phyloP scores from a whole-genome alignment of 2,113 vertebrate genomes.

The Tursiops truncatus region DNA sequence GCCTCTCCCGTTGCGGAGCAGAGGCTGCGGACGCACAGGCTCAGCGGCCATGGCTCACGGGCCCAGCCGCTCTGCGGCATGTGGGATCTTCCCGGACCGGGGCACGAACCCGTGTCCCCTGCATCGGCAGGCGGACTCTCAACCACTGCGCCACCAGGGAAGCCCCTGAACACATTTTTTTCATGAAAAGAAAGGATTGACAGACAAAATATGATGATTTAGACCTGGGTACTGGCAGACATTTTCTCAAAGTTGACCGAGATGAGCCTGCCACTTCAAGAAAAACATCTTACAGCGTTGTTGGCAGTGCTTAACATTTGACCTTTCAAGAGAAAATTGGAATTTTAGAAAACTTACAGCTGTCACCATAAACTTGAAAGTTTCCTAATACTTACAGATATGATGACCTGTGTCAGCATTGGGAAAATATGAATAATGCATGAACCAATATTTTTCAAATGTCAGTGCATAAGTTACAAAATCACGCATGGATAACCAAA shows the following conservation, averaged over 20 bases:
- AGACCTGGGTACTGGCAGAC: background rate
- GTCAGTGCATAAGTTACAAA: background rate
- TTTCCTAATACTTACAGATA: background rate
- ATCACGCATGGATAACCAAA: background rate
- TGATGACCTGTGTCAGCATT: background rate
- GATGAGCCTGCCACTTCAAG: background rate
- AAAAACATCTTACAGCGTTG: background rate
- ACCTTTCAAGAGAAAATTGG: background rate
- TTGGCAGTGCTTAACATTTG: background rate
- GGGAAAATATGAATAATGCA: background rate
- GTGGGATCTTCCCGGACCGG: too few relatives aligned
- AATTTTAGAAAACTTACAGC: background rate
- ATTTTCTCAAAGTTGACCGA: background rate
- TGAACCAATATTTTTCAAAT: background rate
- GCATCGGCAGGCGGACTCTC: too few relatives aligned
- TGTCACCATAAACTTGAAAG: background rate
- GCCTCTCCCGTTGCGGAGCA: too few relatives aligned
- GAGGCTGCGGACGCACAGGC: too few relatives aligned
- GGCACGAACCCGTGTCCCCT: too few relatives aligned
- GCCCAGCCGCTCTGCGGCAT: too few relatives aligned
- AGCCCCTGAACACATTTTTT: background rate
- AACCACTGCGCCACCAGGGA: too few relatives aligned
- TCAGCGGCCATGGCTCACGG: too few relatives aligned
- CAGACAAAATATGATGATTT: background rate
- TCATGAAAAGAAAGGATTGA: background rate